A percentile compares a stretch with the other conserved stretches of the same genome.
Evolutionary conservation across 2,888 invertebrate species (phyloP).

Genomic region (Himalopsyche tibetana): DNA sequence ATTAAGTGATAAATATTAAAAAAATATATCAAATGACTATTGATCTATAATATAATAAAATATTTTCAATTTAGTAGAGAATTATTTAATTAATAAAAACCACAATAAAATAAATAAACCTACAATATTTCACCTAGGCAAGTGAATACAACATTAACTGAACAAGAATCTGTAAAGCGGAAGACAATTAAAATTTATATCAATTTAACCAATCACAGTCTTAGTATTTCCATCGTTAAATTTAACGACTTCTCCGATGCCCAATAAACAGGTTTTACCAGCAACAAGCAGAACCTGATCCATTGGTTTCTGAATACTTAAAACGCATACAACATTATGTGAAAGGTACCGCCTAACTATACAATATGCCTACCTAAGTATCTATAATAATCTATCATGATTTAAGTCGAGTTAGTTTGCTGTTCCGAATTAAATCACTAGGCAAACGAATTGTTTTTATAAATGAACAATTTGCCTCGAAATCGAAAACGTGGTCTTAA

Average conservation of each 20-base stretch:
- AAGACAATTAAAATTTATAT: constrained; percentile 52
- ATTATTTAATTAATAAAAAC: too few relatives aligned
- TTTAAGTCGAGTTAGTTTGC: too few relatives aligned
- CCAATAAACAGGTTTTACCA: constrained; percentile 52
- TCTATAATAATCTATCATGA: background rate
- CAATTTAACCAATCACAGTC: constrained; percentile 48
- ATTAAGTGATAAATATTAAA: too few relatives aligned
- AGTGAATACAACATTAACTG: constrained; percentile 32
- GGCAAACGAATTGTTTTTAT: too few relatives aligned
- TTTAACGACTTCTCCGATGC: constrained; percentile 56
- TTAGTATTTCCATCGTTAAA: constrained; percentile 44
- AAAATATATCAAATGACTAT: too few relatives aligned
- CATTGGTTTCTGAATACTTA: constrained; percentile 49
- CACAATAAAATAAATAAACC: too few relatives aligned
- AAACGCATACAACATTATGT: constrained; percentile 16
- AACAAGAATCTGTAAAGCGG: constrained; percentile 38
- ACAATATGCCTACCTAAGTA: constrained; percentile 8
- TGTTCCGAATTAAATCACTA: too few relatives aligned
- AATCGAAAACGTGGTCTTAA: too few relatives aligned
- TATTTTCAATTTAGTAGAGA: too few relatives aligned
- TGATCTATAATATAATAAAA: too few relatives aligned
- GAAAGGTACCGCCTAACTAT: constrained; percentile 51
- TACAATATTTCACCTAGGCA: too few relatives aligned
- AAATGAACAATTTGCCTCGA: too few relatives aligned
- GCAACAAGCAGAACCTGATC: constrained; percentile 54